Evolutionary conservation across 2,888 invertebrate species (phyloP).

Genomic region (Monochamus alternatus): DNA sequence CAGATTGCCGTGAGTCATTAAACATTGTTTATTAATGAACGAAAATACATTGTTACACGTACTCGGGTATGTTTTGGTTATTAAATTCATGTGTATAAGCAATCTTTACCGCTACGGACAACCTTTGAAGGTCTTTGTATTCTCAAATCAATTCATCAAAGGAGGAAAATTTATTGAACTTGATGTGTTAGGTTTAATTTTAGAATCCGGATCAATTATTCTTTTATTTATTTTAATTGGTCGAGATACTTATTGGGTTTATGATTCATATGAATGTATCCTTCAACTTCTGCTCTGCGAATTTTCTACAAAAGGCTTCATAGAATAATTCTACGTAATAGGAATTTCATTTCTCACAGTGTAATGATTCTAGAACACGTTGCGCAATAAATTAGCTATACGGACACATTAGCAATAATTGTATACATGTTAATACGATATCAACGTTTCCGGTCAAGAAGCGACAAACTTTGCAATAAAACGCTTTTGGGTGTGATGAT

Average conservation of each 20-base stretch:
- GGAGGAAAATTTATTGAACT: too few relatives aligned
- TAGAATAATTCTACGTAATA: too few relatives aligned
- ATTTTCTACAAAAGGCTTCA: too few relatives aligned
- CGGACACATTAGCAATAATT: not conserved
- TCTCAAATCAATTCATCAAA: not conserved
- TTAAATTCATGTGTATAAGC: not conserved
- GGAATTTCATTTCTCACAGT: not conserved
- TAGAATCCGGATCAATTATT: too few relatives aligned
- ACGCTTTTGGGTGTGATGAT: conserved; percentile 24
- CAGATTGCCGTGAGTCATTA: not conserved
- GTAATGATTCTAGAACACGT: not conserved
- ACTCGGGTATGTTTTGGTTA: not conserved
- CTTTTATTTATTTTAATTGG: too few relatives aligned
- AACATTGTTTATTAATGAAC: not conserved
- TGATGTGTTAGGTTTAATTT: too few relatives aligned
- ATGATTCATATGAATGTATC: too few relatives aligned
- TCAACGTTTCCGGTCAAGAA: conserved; percentile 24
- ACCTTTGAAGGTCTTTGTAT: not conserved
- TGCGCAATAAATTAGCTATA: not conserved
- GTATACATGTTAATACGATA: conserved; percentile 9
- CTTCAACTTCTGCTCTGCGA: too few relatives aligned
- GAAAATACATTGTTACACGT: not conserved
- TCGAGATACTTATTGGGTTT: too few relatives aligned
- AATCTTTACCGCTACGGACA: not conserved
- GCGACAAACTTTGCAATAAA: conserved; percentile 29